These are phyloP conservation scores for Acropternis orthonyx DNA, from an alignment of 2,797 vertebrate species.

Conservation along the genomic window DNA sequence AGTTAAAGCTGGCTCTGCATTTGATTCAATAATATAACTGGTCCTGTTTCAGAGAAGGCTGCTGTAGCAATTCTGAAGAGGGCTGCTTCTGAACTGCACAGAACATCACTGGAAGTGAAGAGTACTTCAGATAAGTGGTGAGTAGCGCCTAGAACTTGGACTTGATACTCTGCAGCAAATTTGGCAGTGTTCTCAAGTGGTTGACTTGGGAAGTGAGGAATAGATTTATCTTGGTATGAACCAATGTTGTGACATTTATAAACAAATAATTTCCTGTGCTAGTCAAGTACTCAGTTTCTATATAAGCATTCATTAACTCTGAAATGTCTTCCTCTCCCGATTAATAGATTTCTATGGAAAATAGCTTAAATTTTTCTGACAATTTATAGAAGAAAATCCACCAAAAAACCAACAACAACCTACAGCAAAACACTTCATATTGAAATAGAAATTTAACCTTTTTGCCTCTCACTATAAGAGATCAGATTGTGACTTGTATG, in stretches of 20 bases:
- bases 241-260: neutral
- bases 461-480: neutral
- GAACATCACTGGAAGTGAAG: neutral
- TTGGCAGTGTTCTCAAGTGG: neutral
- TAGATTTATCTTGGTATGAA: neutral
- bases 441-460: neutral
- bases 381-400: neutral
- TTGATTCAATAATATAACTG: neutral
- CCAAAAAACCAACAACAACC: no score
- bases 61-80: neutral
- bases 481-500: neutral
- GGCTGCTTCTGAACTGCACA: neutral
- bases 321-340: neutral
- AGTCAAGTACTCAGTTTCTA: neutral
- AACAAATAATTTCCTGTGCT: neutral
- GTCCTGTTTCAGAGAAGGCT: neutral
- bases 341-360: neutral
- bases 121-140: slow-evolving; percentile 9
- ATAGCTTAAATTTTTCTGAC: neutral
- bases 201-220: neutral
- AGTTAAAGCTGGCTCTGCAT: neutral
- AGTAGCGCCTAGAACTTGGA: neutral
- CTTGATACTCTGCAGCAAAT: neutral
- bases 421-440: neutral
- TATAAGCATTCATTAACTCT: neutral